Evolutionary conservation across 2,888 invertebrate species (phyloP).

Genomic region (Halocaridina rubra): DNA sequence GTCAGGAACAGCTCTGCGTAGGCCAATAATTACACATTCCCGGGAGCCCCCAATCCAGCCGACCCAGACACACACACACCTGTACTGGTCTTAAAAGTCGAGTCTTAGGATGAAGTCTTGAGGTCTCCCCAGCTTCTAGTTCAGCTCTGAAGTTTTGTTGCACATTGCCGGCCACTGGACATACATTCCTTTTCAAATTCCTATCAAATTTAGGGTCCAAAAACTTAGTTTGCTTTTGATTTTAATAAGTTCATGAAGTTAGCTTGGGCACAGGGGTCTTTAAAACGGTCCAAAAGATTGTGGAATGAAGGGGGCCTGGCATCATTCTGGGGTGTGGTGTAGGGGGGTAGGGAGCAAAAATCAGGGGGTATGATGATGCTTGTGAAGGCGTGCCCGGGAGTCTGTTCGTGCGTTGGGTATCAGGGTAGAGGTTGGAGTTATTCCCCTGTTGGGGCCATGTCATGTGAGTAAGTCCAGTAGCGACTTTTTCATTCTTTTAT

Average conservation of each 20-base stretch:
- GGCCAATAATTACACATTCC: slow-evolving; percentile 52
- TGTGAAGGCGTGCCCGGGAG: slow-evolving; percentile 35
- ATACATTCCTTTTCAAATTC: too few relatives aligned
- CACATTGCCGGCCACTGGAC: too few relatives aligned
- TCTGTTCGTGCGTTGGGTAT: slow-evolving; percentile 35
- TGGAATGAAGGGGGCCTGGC: too few relatives aligned
- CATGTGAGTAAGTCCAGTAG: slow-evolving; percentile 43
- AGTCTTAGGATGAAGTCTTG: too few relatives aligned
- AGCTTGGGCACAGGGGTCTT: too few relatives aligned
- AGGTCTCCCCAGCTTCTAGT: too few relatives aligned
- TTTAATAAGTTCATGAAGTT: too few relatives aligned
- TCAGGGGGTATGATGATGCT: slow-evolving; percentile 15
- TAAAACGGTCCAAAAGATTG: too few relatives aligned
- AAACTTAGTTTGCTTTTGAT: too few relatives aligned
- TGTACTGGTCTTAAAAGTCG: slow-evolving; percentile 52
- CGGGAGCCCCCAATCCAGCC: slow-evolving; percentile 35
- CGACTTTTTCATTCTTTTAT: slow-evolving; percentile 13
- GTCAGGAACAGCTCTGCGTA: slow-evolving; percentile 40
- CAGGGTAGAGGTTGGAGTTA: slow-evolving; percentile 29
- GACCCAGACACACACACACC: slow-evolving; percentile 35
- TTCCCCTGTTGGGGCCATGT: slow-evolving; percentile 25
- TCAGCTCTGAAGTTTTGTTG: too few relatives aligned
- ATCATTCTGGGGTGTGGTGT: too few relatives aligned
- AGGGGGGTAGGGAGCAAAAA: neutral
- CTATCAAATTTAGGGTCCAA: too few relatives aligned